A percentile compares a stretch with the other conserved stretches of the same genome.
Evolutionary conservation across 2,797 vertebrate species (phyloP).

Genomic region (Anas acuta): DNA sequence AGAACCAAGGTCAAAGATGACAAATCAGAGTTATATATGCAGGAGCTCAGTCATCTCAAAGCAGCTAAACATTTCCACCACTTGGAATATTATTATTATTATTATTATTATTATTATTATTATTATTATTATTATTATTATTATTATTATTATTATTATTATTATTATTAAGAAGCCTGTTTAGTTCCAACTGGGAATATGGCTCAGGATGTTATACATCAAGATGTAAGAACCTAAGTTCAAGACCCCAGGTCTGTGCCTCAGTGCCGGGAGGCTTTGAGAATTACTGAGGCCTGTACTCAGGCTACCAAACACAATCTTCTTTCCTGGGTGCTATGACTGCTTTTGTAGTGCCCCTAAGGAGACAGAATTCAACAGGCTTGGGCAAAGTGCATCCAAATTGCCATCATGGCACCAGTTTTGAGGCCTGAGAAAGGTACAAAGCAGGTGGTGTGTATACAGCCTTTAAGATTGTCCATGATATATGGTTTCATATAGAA

Average conservation of each 20-base stretch:
- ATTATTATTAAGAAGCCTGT: not conserved
- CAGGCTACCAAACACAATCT: not conserved
- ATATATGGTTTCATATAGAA: not conserved
- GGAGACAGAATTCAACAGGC: not conserved
- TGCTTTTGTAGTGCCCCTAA: not conserved
- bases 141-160: not conserved
- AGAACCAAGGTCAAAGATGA: not conserved
- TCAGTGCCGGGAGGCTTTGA: not conserved
- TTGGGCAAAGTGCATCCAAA: not conserved
- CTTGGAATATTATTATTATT: no score
- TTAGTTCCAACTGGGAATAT: not conserved
- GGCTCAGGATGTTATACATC: not conserved
- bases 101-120: not conserved
- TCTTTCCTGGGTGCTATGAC: not conserved
- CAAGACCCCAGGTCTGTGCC: not conserved
- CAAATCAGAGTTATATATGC: not conserved
- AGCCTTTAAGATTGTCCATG: not conserved
- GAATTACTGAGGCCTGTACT: not conserved
- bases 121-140: no score
- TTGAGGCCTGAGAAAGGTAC: not conserved
- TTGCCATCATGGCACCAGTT: not conserved
- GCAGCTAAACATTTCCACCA: not conserved
- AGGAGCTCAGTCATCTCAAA: not conserved
- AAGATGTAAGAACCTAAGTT: not conserved
- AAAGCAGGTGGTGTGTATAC: not conserved